Conservation (phyloP, 2,797 vertebrate genomes). For the Denticeps clupeoides region DNA sequence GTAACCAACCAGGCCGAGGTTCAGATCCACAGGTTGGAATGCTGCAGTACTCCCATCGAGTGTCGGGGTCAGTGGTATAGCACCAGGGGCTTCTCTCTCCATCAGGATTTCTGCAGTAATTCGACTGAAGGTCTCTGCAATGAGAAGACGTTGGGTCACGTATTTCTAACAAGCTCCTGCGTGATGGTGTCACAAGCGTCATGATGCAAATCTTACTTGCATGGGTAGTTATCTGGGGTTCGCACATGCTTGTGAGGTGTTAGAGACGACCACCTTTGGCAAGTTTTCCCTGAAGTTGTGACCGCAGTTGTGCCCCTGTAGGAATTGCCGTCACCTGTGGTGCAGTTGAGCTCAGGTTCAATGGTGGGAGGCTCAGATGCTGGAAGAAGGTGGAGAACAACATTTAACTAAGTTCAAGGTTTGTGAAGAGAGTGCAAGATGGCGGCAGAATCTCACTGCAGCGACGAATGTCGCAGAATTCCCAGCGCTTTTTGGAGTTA, state of each 20-base stretch:
- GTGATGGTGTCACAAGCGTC: neutral
- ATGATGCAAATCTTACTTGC: constrained; percentile 5
- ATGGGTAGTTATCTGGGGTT: neutral
- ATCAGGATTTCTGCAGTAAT: constrained; percentile 89
- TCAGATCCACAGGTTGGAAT: constrained; percentile 62
- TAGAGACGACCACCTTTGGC: neutral
- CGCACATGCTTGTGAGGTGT: neutral
- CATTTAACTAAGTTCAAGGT: too few relatives aligned
- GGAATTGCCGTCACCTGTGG: neutral
- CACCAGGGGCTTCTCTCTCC: constrained; percentile 82
- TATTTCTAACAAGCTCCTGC: too few relatives aligned
- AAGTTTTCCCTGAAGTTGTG: neutral
- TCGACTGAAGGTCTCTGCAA: constrained; percentile 69
- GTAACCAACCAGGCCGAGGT: too few relatives aligned
- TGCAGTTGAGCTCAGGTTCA: neutral
- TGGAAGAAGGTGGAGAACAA: neutral
- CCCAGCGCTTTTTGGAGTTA: constrained; percentile 58
- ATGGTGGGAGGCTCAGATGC: neutral
- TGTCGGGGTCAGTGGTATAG: constrained; percentile 64
- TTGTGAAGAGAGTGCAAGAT: too few relatives aligned
- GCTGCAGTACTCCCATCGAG: constrained; percentile 79
- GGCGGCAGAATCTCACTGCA: neutral
- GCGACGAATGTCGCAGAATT: neutral
- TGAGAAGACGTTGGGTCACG: too few relatives aligned
- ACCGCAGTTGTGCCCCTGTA: neutral